Conservation (phyloP, 1,140 invertebrate species). For the Drosophila chauvacae region DNA sequence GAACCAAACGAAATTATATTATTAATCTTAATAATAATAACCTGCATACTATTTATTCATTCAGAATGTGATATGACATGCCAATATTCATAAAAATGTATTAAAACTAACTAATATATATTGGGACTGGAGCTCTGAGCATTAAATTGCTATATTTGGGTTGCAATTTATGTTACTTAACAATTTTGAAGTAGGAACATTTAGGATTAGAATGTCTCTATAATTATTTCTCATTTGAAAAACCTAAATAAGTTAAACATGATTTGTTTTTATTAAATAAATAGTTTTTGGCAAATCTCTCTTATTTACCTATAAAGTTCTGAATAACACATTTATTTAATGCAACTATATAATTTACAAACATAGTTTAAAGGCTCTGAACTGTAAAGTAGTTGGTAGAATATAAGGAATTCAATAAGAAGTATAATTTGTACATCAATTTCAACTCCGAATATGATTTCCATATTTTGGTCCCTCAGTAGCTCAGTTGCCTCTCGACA, state of each 20-base stretch:
- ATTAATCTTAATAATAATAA: neutral
- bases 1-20: neutral
- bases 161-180: neutral
- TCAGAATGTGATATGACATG: neutral
- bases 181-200: neutral
- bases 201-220: neutral
- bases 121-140: neutral
- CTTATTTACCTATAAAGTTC: no score
- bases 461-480: slow-evolving; percentile 1
- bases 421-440: neutral
- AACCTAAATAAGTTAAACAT: no score
- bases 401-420: neutral
- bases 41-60: neutral
- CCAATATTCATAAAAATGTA: neutral
- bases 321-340: no score
- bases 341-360: neutral
- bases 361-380: no score
- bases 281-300: no score
- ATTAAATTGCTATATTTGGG: neutral
- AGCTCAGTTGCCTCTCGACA: slow-evolving; percentile 15
- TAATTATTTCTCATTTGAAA: neutral
- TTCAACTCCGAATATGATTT: neutral
- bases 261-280: no score
- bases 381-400: neutral
- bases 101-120: neutral